Evolutionary conservation across 1,140 invertebrate genomes (phyloP).

Genomic region (Drosophila ficusphila): DNA sequence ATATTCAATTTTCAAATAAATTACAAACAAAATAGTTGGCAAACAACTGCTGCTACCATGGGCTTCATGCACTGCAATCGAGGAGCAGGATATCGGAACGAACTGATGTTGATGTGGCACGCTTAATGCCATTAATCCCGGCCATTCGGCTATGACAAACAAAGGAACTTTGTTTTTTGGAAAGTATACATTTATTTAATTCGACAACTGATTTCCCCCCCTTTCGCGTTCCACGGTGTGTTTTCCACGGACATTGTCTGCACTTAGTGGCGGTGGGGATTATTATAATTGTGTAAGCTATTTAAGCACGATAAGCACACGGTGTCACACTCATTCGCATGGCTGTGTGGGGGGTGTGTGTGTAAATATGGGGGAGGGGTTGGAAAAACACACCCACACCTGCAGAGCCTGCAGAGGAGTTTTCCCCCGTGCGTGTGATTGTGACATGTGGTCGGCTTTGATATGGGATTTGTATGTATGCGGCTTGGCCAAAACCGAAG

Average conservation of each 20-base stretch:
- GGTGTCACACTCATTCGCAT: slow-evolving; percentile 24
- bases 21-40: slow-evolving; percentile 67
- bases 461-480: slow-evolving; percentile 63
- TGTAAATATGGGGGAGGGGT: background rate
- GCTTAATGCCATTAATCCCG: slow-evolving; percentile 31
- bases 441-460: slow-evolving; percentile 57
- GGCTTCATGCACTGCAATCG: background rate
- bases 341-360: background rate
- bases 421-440: slow-evolving; percentile 15
- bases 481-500: slow-evolving; percentile 27
- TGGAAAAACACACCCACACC: slow-evolving; percentile 12
- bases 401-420: background rate
- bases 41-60: slow-evolving; percentile 31
- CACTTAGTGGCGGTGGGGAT: slow-evolving; percentile 38
- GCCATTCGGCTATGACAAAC: slow-evolving; percentile 10
- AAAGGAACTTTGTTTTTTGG: background rate
- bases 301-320: slow-evolving; percentile 55
- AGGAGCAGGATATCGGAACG: slow-evolving; percentile 12
- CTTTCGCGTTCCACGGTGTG: slow-evolving; percentile 4
- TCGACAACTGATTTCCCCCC: slow-evolving; percentile 35
- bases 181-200: slow-evolving; percentile 16
- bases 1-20: slow-evolving; percentile 78
- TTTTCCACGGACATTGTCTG: slow-evolving; percentile 10
- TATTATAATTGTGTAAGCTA: slow-evolving; percentile 70
- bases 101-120: background rate